phyloP scores from a whole-genome alignment of 23 tunicate genomes.

The Halocynthia aurantium region DNA sequence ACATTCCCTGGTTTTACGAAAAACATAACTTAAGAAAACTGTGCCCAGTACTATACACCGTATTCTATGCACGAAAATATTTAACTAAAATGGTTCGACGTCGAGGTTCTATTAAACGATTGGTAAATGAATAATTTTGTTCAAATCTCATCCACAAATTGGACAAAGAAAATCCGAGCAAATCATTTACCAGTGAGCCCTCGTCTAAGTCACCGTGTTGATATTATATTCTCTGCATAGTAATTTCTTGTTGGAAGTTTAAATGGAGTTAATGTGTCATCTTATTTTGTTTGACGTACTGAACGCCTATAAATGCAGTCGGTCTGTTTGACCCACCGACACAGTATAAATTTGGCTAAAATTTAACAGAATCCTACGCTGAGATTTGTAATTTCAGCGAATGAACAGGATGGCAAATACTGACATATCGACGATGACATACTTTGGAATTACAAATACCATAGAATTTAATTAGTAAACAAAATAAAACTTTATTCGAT shows the following conservation, averaged over 20 bases:
- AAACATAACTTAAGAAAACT: too few species aligned
- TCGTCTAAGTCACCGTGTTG: slow-evolving; percentile 7
- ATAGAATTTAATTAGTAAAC: too few species aligned
- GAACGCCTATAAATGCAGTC: slow-evolving; percentile 1
- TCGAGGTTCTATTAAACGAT: slow-evolving; percentile 12
- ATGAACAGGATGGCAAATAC: neutral
- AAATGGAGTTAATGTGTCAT: neutral
- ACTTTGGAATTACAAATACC: too few species aligned
- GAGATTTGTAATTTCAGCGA: neutral
- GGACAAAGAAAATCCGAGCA: slow-evolving; percentile 31
- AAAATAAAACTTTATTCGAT: too few species aligned
- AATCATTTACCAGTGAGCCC: slow-evolving; percentile 25
- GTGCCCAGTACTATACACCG: too few species aligned
- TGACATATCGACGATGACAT: neutral
- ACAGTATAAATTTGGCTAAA: slow-evolving; percentile 3
- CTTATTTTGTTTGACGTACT: neutral
- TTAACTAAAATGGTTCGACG: too few species aligned
- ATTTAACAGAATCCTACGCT: slow-evolving; percentile 1
- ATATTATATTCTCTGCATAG: slow-evolving; percentile 9
- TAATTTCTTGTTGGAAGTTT: slow-evolving; percentile 2
- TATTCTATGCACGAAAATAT: too few species aligned
- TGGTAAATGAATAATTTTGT: slow-evolving; percentile 36
- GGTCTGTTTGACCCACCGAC: neutral
- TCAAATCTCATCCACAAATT: slow-evolving; percentile 23
- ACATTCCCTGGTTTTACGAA: too few species aligned